A percentile compares a stretch with the other conserved stretches of the same genome.
Conservation (phyloP, 2,888 invertebrate species). For the Ganaspis brasiliensis region DNA sequence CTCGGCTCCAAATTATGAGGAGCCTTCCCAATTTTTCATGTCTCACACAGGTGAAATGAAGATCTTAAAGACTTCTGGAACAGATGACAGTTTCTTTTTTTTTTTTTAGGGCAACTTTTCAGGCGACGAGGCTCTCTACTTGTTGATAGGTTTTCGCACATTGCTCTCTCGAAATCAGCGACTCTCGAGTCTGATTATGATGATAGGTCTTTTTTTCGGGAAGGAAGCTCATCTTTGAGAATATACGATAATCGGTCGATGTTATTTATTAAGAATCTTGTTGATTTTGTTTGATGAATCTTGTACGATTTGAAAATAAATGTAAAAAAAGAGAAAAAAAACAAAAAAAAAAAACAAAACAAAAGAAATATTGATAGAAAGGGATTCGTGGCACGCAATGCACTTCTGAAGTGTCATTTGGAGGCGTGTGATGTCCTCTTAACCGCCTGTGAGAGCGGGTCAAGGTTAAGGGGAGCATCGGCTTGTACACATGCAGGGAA, state of each 20-base stretch:
- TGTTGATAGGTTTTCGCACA: neutral
- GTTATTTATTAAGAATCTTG: conserved; percentile 20
- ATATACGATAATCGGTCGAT: conserved; percentile 9
- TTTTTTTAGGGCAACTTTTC: conserved; percentile 35
- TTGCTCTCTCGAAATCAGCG: no score
- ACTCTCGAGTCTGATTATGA: neutral
- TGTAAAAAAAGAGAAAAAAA: conserved; percentile 48
- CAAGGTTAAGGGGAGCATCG: conserved; percentile 49
- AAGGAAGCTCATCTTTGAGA: neutral
- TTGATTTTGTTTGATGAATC: conserved; percentile 25
- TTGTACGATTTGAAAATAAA: conserved; percentile 46
- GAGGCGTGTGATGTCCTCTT: conserved; percentile 10
- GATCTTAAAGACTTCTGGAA: neutral
- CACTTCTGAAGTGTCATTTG: conserved; percentile 26
- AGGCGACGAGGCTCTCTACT: conserved; percentile 4
- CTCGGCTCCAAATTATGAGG: conserved; percentile 70
- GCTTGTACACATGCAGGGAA: conserved; percentile 11
- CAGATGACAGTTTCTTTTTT: conserved; percentile 25
- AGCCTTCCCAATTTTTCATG: conserved; percentile 57
- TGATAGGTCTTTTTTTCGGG: neutral
- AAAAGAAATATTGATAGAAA: neutral
- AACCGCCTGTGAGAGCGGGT: conserved; percentile 42
- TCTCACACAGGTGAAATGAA: conserved; percentile 39
- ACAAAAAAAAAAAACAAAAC: conserved; percentile 38
- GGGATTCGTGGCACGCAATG: neutral